Percentiles rank a stretch among this genome's conserved stretches.
These are phyloP conservation scores for Gobius niger DNA, from an alignment of 2,113 vertebrate species.

Conservation along the genomic window DNA sequence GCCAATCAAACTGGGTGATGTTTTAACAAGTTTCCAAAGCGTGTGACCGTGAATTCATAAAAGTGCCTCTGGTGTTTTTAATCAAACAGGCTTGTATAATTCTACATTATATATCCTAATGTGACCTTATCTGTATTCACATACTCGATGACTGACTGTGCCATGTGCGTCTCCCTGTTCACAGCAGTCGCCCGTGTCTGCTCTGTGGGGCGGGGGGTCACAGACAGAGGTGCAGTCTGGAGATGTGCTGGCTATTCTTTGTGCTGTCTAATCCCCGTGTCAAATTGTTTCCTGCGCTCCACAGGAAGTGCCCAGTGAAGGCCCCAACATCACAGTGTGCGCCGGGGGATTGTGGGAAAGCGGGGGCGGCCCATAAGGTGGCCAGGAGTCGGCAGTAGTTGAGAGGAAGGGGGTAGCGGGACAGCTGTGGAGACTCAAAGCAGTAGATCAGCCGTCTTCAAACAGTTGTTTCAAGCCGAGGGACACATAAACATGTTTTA, in stretches of 20 bases:
- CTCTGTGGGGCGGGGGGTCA: not conserved
- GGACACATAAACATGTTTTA: slow-evolving; percentile 2
- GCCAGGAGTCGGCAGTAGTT: slow-evolving; percentile 1
- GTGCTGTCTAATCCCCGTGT: slow-evolving; percentile 72
- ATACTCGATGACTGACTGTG: not conserved
- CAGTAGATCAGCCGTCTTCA: slow-evolving; percentile 40
- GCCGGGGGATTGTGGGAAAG: slow-evolving; percentile 66
- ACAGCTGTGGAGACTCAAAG: slow-evolving; percentile 67
- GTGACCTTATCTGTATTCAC: not conserved
- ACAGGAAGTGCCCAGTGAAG: slow-evolving; percentile 67
- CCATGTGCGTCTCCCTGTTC: not conserved
- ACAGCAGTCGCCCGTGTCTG: slow-evolving; percentile 22
- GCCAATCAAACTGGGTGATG: too few species aligned
- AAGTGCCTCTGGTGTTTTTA: too few species aligned
- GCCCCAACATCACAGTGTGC: slow-evolving; percentile 58
- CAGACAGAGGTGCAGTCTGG: slow-evolving; percentile 31
- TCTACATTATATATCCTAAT: too few species aligned
- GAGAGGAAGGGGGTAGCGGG: slow-evolving; percentile 23
- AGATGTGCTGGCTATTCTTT: slow-evolving; percentile 44
- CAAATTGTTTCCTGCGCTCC: slow-evolving; percentile 75
- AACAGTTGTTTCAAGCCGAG: slow-evolving; percentile 31
- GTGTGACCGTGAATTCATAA: too few species aligned
- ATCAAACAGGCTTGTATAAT: too few species aligned
- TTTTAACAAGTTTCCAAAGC: too few species aligned
- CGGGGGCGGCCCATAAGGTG: slow-evolving; percentile 39